phyloP scores from a whole-genome alignment of 2,797 vertebrate genomes.

The Notolepis coatsorum region DNA sequence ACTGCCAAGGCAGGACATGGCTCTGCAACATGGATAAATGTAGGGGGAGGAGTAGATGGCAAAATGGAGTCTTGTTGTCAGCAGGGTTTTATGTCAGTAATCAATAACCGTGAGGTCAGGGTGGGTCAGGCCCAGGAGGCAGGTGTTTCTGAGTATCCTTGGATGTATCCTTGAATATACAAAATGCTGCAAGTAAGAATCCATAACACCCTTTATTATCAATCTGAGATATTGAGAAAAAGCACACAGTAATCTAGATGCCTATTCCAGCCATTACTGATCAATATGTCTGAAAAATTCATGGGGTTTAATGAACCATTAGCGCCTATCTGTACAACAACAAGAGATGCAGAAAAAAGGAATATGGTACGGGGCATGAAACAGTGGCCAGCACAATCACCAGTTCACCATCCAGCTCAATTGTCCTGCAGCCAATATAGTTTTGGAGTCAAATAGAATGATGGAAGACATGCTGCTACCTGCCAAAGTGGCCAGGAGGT shows the following conservation, averaged over 20 bases:
- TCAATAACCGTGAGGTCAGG: conserved; percentile 10
- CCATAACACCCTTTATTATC: background rate
- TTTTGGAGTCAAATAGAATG: too few species aligned
- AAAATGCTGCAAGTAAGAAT: background rate
- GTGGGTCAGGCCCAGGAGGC: background rate
- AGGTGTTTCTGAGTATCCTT: background rate
- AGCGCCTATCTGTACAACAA: background rate
- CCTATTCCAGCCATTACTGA: background rate
- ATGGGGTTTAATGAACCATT: conserved; percentile 27
- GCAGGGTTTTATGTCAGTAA: conserved; percentile 11
- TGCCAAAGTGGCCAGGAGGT: too few species aligned
- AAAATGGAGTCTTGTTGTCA: background rate
- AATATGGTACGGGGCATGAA: background rate
- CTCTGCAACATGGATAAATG: conserved; percentile 34
- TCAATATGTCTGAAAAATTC: conserved; percentile 40
- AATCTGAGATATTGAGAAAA: too few species aligned
- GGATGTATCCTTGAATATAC: background rate
- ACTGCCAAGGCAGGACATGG: conserved; percentile 49
- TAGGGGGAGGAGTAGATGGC: conserved; percentile 6
- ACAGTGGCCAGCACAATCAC: too few species aligned
- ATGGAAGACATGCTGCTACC: too few species aligned
- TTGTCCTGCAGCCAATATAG: too few species aligned
- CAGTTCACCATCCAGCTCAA: too few species aligned
- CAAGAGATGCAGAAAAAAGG: background rate
- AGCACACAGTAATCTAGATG: background rate